These are phyloP conservation scores for Hemibagrus wyckioides DNA, from an alignment of 2,113 vertebrate genomes.

Conservation along the genomic window DNA sequence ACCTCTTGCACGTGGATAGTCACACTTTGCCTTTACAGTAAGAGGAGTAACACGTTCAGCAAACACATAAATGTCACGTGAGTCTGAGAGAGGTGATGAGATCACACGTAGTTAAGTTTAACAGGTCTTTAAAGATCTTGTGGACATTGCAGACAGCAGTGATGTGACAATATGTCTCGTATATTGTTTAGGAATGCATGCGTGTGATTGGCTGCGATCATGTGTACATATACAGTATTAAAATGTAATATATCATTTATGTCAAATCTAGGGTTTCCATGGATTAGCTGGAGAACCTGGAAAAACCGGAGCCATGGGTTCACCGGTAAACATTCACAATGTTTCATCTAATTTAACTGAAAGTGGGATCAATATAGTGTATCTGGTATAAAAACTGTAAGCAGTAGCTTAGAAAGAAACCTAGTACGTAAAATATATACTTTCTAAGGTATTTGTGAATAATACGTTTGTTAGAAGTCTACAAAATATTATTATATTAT, in stretches of 20 bases:
- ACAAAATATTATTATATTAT: neutral
- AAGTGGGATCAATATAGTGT: neutral
- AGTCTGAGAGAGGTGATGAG: constrained; percentile 7
- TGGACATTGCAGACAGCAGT: neutral
- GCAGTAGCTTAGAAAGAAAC: neutral
- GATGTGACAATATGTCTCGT: neutral
- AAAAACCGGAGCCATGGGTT: constrained; percentile 63
- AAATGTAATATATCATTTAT: constrained; percentile 10
- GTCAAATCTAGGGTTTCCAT: constrained; percentile 66
- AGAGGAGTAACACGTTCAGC: neutral
- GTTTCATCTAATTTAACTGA: neutral
- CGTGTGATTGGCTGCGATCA: neutral
- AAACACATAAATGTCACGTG: constrained; percentile 34
- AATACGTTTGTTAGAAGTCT: neutral
- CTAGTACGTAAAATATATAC: neutral
- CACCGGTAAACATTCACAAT: constrained; percentile 61
- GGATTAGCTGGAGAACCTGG: constrained; percentile 69
- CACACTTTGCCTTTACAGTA: neutral
- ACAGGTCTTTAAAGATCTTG: constrained; percentile 40
- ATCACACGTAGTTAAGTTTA: constrained; percentile 41
- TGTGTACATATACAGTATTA: neutral
- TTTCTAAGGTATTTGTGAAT: neutral
- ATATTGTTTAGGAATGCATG: neutral
- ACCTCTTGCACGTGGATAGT: neutral
- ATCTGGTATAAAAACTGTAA: neutral